phyloP scores from a whole-genome alignment of 1,140 invertebrate species.

The Trinorchestia longiramus region DNA sequence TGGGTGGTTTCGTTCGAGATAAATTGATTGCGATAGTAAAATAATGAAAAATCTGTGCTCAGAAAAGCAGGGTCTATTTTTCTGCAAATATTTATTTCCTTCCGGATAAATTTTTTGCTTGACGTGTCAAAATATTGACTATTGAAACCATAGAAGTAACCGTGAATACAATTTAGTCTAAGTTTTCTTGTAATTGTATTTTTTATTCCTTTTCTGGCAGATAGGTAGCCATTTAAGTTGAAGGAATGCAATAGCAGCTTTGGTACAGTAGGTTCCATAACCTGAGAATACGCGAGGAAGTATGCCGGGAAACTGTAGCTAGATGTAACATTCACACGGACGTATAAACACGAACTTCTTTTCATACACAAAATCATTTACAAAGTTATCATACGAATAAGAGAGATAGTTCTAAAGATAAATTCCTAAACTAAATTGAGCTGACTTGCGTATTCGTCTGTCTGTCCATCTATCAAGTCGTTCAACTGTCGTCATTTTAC shows the following conservation, averaged over 20 bases:
- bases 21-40: neutral
- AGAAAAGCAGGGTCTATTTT: neutral
- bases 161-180: neutral
- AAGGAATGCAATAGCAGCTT: neutral
- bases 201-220: neutral
- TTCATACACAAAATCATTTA: constrained; percentile 50
- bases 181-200: neutral
- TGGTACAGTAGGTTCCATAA: neutral
- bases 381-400: constrained; percentile 39
- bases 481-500: neutral
- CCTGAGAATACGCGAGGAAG: neutral
- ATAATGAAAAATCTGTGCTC: neutral
- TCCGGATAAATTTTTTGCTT: neutral
- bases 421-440: constrained; percentile 45
- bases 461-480: neutral
- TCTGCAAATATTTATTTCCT: neutral
- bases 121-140: neutral
- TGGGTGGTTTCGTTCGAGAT: neutral
- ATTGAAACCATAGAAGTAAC: neutral
- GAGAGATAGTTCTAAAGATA: constrained; percentile 42
- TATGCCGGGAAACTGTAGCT: neutral
- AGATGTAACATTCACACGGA: constrained; percentile 34
- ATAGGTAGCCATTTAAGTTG: neutral
- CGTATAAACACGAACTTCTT: constrained; percentile 48
- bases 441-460: constrained; percentile 18